Conservation (phyloP, 30 jellyfish, hydroid and myxozoan species). For the Rhopilema esculentum region DNA sequence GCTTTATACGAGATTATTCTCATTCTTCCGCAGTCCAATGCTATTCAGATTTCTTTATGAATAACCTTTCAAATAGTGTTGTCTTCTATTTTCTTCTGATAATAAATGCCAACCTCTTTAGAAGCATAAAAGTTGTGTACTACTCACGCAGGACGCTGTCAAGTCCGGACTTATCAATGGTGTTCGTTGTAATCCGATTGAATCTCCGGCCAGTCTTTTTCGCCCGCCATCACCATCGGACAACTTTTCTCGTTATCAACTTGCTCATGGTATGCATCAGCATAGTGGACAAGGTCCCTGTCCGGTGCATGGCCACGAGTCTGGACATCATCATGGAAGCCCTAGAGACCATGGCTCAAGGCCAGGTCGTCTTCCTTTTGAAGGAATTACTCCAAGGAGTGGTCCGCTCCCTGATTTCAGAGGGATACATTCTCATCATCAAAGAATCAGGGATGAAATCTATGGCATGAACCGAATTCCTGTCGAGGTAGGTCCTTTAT, state of each 20-base stretch:
- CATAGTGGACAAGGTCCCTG: slow-evolving; percentile 89
- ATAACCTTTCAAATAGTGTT: too few species aligned
- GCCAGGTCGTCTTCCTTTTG: slow-evolving; percentile 86
- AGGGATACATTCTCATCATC: slow-evolving; percentile 83
- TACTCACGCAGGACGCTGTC: slow-evolving; percentile 44
- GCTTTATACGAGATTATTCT: too few species aligned
- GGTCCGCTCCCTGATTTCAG: slow-evolving; percentile 73
- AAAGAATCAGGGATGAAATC: slow-evolving; percentile 89
- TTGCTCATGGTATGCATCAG: slow-evolving; percentile 71
- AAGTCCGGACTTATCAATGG: slow-evolving; percentile 63
- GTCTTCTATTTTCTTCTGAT: too few species aligned
- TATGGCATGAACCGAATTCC: slow-evolving; percentile 71
- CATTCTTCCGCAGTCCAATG: too few species aligned
- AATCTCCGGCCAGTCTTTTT: slow-evolving; percentile 65
- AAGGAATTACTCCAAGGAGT: slow-evolving; percentile 62
- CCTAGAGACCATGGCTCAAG: slow-evolving; percentile 81
- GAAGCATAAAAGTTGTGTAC: not conserved
- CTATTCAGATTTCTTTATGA: too few species aligned
- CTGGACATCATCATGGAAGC: slow-evolving; percentile 93
- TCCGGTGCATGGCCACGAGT: slow-evolving; percentile 98
- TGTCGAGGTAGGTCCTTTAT: slow-evolving; percentile 67
- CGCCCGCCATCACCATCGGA: slow-evolving; percentile 96
- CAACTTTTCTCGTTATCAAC: slow-evolving; percentile 73
- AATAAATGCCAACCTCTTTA: too few species aligned
- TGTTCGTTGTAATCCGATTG: slow-evolving; percentile 69